A percentile compares a stretch with the other conserved stretches of the same genome.
These are phyloP conservation scores for Cotesia glomerata DNA, from an alignment of 1,140 invertebrate species.

Conservation along the genomic window DNA sequence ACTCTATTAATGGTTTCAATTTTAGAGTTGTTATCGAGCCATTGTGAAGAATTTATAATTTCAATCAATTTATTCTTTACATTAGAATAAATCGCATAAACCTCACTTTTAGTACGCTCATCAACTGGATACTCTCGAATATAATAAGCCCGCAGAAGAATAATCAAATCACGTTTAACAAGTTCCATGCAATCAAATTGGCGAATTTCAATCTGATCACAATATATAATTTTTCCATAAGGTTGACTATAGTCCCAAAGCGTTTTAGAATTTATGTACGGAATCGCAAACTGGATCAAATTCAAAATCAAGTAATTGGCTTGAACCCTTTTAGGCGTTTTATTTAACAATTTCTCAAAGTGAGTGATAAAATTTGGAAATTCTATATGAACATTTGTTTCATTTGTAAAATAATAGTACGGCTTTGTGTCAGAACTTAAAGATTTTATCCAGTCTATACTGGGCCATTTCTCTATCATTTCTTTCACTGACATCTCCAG, in stretches of 20 bases:
- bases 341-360: constrained; percentile 68
- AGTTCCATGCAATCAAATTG: not conserved
- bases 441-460: not conserved
- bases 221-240: constrained; percentile 50
- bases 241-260: not conserved
- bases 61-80: no score
- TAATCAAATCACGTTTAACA: no score
- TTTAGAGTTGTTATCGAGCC: no score
- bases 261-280: not conserved
- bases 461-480: not conserved
- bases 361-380: constrained; percentile 78
- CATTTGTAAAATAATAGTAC: not conserved
- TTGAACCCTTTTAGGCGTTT: constrained; percentile 61
- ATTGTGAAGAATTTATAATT: no score
- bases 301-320: constrained; percentile 52
- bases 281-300: not conserved
- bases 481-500: no score
- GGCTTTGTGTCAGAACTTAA: constrained; percentile 59
- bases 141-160: no score
- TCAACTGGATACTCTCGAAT: no score
- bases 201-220: constrained; percentile 35
- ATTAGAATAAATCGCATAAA: no score
- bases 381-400: constrained; percentile 68
- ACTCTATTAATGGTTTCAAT: no score
- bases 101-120: no score